A percentile compares a stretch with the other conserved stretches of the same genome.
phyloP scores from a whole-genome alignment of 2,888 invertebrate genomes.

The Morpho deidamia region DNA sequence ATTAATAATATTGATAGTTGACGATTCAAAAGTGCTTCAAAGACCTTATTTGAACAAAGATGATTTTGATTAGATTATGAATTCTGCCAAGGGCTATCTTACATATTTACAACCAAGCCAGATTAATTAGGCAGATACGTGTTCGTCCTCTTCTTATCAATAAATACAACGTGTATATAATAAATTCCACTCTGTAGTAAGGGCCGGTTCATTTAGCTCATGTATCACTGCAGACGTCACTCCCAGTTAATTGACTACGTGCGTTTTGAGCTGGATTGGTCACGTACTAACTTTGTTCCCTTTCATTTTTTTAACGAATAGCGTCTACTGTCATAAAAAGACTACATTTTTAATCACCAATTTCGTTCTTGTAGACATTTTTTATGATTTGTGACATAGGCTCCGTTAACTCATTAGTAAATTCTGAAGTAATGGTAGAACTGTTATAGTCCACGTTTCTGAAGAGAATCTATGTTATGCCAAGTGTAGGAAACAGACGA shows the following conservation, averaged over 20 bases:
- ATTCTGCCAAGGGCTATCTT: too few relatives aligned
- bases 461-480: too few relatives aligned
- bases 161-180: slow-evolving; percentile 6
- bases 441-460: too few relatives aligned
- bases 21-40: too few relatives aligned
- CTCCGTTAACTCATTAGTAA: background rate
- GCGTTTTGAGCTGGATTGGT: slow-evolving; percentile 62
- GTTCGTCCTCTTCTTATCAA: background rate
- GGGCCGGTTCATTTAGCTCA: slow-evolving; percentile 17
- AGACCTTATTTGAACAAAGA: too few relatives aligned
- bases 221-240: slow-evolving; percentile 64
- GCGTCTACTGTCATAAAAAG: slow-evolving; percentile 2
- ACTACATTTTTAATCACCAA: background rate
- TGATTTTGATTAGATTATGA: too few relatives aligned
- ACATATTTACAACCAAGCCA: too few relatives aligned
- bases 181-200: slow-evolving; percentile 1
- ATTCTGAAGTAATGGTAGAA: too few relatives aligned
- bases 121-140: too few relatives aligned
- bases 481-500: too few relatives aligned
- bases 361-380: background rate
- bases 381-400: background rate
- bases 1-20: too few relatives aligned
- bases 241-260: slow-evolving; percentile 68
- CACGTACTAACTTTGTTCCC: slow-evolving; percentile 43
- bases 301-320: slow-evolving; percentile 21